Evolutionary conservation across 2,797 vertebrate species (phyloP), one percentile per base, ranked within the genome.

Genomic region (Hozukius guyotensis): DNA sequence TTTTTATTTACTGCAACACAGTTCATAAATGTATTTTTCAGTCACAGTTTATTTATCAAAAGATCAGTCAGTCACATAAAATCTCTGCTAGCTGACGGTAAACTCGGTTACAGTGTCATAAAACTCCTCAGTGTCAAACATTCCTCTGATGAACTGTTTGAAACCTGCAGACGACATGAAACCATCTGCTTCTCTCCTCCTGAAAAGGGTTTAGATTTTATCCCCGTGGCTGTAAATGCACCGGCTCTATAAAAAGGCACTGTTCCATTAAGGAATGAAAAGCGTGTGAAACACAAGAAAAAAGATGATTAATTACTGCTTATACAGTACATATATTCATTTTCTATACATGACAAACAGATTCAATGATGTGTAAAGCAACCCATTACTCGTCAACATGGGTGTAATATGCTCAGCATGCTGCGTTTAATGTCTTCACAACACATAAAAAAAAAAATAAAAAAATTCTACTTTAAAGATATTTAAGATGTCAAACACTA

Each of bases 181-280:
- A 80, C 14, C 42, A 2, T 7, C 75, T 22, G 27, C 38, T 14
- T 63, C 22, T 3, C 0, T 20, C 34, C 22, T 63, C 68, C 75
- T 69, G 57, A 75, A 38, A 38, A 61, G 29, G 18, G 32, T 24
- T 55, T 60, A 3, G 0, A 59, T 55, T 38, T 42, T 0, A 24
- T 70, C 36, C 36, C 32, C 6, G 14, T 60, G 29, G 4, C 18
- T 59, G 27, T 57, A 77, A 77, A 83, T 25, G 82, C 55, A 74
- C 10, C 25, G n/a, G n/a, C 27, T 73, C 29, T 46, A 66, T 65
- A 34, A 78, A 81, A 93, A 94, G 93, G 93, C 93, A 93, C 92
- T 86, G 74, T 78, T 88, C 80, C 60, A 75, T 56, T 25, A 34
- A 53, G 67, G 66, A 71, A 53, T 82, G 56, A 77, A 25, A 67